These are phyloP conservation scores for Hypomecis atomaria DNA, from an alignment of 2,888 invertebrate genomes.

Conservation along the genomic window DNA sequence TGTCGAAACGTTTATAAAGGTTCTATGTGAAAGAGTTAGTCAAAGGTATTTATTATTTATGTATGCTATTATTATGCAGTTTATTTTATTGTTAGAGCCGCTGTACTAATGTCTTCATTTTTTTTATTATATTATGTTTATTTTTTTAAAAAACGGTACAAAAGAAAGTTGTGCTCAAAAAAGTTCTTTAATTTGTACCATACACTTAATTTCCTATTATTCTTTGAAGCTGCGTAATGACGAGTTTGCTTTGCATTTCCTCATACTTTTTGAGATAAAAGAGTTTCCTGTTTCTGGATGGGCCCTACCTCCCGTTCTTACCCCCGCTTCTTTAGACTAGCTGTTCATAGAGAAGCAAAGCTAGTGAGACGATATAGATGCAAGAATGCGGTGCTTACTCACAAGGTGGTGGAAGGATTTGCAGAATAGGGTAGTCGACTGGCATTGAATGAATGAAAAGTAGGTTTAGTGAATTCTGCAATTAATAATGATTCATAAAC, in stretches of 20 bases:
- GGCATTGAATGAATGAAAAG: too few relatives aligned
- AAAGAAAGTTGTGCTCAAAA: not conserved
- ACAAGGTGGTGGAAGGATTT: too few relatives aligned
- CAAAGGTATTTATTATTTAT: too few relatives aligned
- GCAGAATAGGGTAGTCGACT: too few relatives aligned
- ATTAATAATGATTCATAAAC: too few relatives aligned
- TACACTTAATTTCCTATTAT: constrained; percentile 1
- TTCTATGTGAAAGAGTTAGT: too few relatives aligned
- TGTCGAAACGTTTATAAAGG: too few relatives aligned
- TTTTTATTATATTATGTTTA: not conserved
- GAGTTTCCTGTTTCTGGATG: constrained; percentile 18
- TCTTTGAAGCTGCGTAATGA: constrained; percentile 2
- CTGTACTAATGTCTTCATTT: too few relatives aligned
- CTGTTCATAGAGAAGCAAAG: not conserved
- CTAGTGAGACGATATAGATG: not conserved
- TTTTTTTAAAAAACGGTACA: not conserved
- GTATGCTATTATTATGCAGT: too few relatives aligned
- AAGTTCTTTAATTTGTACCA: not conserved
- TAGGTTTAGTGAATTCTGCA: too few relatives aligned
- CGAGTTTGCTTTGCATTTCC: constrained; percentile 16
- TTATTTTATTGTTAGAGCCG: too few relatives aligned
- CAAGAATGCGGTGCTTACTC: too few relatives aligned
- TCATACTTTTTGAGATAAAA: constrained; percentile 19
- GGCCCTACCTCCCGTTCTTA: not conserved
- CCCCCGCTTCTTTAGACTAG: not conserved